These are phyloP conservation scores for Serinus canaria DNA, from an alignment of 2,113 vertebrate species.

Conservation along the genomic window DNA sequence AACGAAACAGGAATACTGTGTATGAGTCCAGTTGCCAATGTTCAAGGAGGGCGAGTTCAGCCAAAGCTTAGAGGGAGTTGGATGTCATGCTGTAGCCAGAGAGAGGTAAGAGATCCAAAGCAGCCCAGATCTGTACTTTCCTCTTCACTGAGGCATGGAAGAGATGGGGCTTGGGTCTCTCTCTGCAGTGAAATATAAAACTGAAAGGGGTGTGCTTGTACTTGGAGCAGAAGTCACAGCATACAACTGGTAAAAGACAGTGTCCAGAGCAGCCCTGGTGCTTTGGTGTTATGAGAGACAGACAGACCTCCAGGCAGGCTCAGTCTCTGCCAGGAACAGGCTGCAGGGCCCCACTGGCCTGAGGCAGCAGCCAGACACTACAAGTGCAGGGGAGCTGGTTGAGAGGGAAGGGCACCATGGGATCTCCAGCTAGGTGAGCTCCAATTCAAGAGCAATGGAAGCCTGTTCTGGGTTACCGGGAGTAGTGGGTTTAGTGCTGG, in stretches of 20 bases:
- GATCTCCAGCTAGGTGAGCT: background rate
- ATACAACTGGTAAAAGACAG: background rate
- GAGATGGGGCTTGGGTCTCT: background rate
- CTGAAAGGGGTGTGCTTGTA: background rate
- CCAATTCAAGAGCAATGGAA: background rate
- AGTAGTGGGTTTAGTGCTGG: background rate
- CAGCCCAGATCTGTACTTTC: background rate
- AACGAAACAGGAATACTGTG: slow-evolving; percentile 54
- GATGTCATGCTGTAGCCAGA: background rate
- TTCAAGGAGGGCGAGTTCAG: background rate
- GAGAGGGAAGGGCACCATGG: fast-evolving
- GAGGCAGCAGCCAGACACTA: background rate
- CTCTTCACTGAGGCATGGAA: background rate
- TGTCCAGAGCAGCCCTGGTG: background rate
- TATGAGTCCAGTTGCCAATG: background rate
- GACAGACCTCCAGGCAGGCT: background rate
- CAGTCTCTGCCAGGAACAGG: background rate
- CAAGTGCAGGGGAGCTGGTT: background rate
- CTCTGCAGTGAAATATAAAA: background rate
- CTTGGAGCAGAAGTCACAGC: background rate
- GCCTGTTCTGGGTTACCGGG: background rate
- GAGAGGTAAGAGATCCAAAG: background rate
- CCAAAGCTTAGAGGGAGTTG: background rate
- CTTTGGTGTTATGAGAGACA: fast-evolving
- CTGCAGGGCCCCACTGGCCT: background rate